Evolutionary conservation across 2,888 invertebrate genomes (phyloP), one percentile per base, ranked within the genome.

Genomic region (Acleris emargana): DNA sequence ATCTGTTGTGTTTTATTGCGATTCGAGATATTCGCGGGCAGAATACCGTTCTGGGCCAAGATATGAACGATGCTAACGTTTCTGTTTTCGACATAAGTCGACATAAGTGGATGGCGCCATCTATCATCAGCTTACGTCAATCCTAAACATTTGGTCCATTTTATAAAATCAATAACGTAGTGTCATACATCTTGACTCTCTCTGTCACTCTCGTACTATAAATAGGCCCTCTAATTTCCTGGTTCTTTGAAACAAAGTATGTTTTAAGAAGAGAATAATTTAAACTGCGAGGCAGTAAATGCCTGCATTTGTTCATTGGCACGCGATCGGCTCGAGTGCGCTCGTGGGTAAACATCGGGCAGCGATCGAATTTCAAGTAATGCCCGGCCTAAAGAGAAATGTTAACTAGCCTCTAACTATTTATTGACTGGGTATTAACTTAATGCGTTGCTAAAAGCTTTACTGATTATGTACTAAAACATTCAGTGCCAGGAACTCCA

Each of bases 361-460:
- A 55, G 79, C 79, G 83, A 87, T 87, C 87, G 86, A 86, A 86
- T 87, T 86, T 86, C 86, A 84, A 86, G 76, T 82, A 83, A 86
- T 83, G 82, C 73, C 70, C 71, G 72, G 73, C 72, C 75, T 71
- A 72, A 73, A 78, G 77, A 81, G 74, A 74, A 74, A 81, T 79
- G 82, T 80, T 78, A 74, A 78, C 78, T 76, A 69, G 73, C 70
- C 62, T 69, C 67, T 58, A 67, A 72, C 55, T 79, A 74, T 81
- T 83, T 82, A 83, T 79, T 69, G 74, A 71, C 68, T 70, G 73
- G 62, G 55, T 52, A 67, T 64, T 68, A 68, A 58, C 64, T 60
- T 66, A 66, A 66, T 52, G 64, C 59, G 22, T 43, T 28, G 64
- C 54, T 64, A 64, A 64, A 64, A 54, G 50, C 43, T 28, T 16